Evolutionary conservation across 1,140 invertebrate genomes (phyloP).

Genomic region (Panagrolaimus sp.): DNA sequence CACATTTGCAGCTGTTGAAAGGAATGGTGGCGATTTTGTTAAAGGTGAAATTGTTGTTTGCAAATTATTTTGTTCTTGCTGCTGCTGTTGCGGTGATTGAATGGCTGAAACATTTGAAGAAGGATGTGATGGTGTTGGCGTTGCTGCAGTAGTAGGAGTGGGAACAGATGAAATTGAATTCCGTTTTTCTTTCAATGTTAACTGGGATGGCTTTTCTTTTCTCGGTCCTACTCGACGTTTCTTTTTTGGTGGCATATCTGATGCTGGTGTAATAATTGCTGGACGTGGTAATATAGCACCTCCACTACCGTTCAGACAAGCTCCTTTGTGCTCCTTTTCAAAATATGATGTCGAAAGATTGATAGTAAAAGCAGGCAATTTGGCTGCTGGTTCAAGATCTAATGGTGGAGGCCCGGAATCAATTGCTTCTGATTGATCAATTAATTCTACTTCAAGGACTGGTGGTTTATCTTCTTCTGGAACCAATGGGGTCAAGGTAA

Average conservation of each 20-base stretch:
- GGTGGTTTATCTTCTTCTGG: slow-evolving; percentile 1
- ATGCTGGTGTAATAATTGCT: slow-evolving; percentile 1
- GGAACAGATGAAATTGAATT: too few species aligned
- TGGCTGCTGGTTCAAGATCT: not conserved
- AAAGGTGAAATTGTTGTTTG: too few species aligned
- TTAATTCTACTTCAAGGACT: not conserved
- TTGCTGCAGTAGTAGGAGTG: not conserved
- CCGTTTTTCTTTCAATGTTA: not conserved
- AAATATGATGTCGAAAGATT: not conserved
- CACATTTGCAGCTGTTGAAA: too few species aligned
- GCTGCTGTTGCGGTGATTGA: too few species aligned
- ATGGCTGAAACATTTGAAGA: too few species aligned
- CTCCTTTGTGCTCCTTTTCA: too few species aligned
- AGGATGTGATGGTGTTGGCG: not conserved
- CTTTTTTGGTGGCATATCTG: not conserved
- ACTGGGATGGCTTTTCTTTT: not conserved
- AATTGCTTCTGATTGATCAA: not conserved
- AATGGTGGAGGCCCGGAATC: not conserved
- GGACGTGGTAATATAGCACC: not conserved
- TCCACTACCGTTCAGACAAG: not conserved
- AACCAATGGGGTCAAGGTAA: not conserved
- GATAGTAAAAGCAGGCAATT: not conserved
- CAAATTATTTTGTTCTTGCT: too few species aligned
- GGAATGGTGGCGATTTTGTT: too few species aligned
- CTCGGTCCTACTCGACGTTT: not conserved